Evolutionary conservation across 1,140 invertebrate genomes (phyloP), one percentile per base, ranked within the genome.

Genomic region (Paraescarpia echinospica): DNA sequence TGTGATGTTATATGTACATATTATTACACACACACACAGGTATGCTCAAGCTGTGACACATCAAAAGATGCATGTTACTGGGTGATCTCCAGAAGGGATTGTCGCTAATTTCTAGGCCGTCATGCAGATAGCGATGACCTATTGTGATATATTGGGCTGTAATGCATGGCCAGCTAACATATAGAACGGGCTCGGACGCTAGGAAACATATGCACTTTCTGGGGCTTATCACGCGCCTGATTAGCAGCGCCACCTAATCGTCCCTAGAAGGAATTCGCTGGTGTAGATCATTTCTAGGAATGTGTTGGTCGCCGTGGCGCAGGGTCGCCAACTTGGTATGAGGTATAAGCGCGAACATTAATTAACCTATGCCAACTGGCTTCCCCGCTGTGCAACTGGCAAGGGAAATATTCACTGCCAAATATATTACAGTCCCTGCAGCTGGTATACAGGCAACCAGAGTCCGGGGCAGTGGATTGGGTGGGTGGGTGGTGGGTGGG

Each of bases 261-360:
- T 77, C 59, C 59, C 59, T 77, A 18, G 59, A 77, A 77, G 59
- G 59, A 77, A 77, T 77, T 77, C 27, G 59, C 59, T 27, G 59
- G 59, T 77, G 59, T 77, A 77, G 59, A 77, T 77, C 59, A 77
- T 77, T 77, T 77, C 59, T 77, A 77, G 59, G 59, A 77, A 77
- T 77, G 59, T 77, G 59, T 77, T 31, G 27, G 59, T 18, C 59
- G 14, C 59, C 22, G 59, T 1, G 27, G 59, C 22, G 59, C 59
- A 77, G 59, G 59, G 59, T 77, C 59, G 22, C 59, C 59, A 77
- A 77, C 59, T 77, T 77, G 14, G 8, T 77, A 77, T 77, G 22
- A 77, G 59, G 59, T 77, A 77, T 77, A 31, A 77, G 59, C 27
- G 59, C 27, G 59, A 77, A 77, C 59, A 77, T 77, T 77, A 77